Base-by-base conservation (phyloP, 2,888 invertebrate genomes). In the Hydroisotoma schaefferi region DNA sequence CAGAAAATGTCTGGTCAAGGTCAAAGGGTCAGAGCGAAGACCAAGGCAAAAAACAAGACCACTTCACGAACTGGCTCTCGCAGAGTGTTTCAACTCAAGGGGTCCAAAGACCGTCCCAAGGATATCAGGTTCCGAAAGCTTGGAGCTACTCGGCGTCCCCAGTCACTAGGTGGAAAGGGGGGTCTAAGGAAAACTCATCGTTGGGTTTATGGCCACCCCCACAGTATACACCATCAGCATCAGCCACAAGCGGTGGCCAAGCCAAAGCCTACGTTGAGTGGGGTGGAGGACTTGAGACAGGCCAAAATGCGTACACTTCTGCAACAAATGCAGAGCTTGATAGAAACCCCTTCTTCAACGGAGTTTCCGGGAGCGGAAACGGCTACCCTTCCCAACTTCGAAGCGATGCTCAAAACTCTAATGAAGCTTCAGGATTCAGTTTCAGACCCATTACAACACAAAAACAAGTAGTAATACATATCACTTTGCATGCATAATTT, bases 331-430 rank as follows among this genome's bases (percentile, higher is more conserved):
- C 26, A 25, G 47, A 23, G 20, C 15, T 23, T 49, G n/a, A 12
- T 23, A 27, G 28, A 37, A 23, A 38, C 3, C 18, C 10, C 29
- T 25, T 25, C 18, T 20, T 20, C 28, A 29, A 29, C 43, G 8
- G 40, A 27, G 40, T 29, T 51, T 5, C 38, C 18, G 22, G 22
- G 15, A 2, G 23, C 3, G 48, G 26, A 33, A 27, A 28, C 49
- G n/a, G n/a, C n/a, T n/a, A n/a, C n/a, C n/a, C n/a, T 49, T 38
- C 49, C 49, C 43, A 51, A 57, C 22, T 38, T 57, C 15, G 49
- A 27, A 0, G 23, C 51, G 12, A 57, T 51, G 57, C 26, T 57
- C 18, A 48, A n/a, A n/a, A n/a, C n/a, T n/a, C n/a, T n/a, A n/a
- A n/a, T n/a, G n/a, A n/a, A n/a, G n/a, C n/a, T n/a, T n/a, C n/a